Evolutionary conservation across 2,113 vertebrate genomes (phyloP), one percentile per base, ranked within the genome.

Genomic region (Delphinus delphis): DNA sequence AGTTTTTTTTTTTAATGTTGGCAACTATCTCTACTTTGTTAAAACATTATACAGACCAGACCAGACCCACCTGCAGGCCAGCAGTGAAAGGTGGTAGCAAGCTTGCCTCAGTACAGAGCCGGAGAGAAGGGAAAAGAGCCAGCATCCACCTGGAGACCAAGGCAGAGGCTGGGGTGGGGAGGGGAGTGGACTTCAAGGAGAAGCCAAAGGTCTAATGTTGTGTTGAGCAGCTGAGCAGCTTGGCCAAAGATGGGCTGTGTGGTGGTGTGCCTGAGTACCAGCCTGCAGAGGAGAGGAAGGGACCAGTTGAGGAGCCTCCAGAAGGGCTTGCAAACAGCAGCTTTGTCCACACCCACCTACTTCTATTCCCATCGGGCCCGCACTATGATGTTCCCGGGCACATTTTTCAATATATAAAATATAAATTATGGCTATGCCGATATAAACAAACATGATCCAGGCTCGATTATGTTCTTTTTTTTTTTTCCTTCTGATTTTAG

Each of bases 401-500:
- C 31, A 25, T 38, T 84, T 60, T 10, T 71, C 58, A 71, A 71
- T 63, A 36, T 17, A 31, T 47, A 73, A 47, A 60, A 38, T 53
- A 62, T 9, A 41, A 58, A 13, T 20, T 70, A 63, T 13, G 31
- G 11, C 17, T 55, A 4, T 65, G 10, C 55, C 4, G 5, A 1
- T 65, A 79, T 80, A 60, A 90, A 80, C 58, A 85, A 89, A 33
- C 71, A 65, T 14, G 25, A 85, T 38, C 63, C 41, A 77, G 31
- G n/a, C 41, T 92, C 25, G 2, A 79, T 88, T 62, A 63, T 77
- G 58, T n/a, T 58, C 11, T 25, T 31, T 1, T 23, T n/a, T n/a
- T 23, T n/a, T 89, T 65, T 88, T 80, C 21, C 21, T 89, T 82
- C 33, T 80, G 71, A 84, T 67, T 95, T 77, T 63, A 79, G 92